Base-by-base conservation (phyloP, 2,797 vertebrate species). In the Percopsis omiscomaycus region DNA sequence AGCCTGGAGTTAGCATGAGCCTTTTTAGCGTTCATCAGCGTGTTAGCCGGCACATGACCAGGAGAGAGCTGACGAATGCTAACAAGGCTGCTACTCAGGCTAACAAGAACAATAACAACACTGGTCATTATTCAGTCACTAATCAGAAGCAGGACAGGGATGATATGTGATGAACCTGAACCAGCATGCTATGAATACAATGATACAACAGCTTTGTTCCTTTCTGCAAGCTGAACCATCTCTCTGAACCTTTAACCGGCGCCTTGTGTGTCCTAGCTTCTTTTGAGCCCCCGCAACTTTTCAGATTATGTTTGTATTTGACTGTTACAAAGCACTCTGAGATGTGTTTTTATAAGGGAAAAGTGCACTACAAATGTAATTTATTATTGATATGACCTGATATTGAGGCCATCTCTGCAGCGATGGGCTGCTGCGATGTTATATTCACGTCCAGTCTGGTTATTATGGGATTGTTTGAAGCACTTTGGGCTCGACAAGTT, bases 371-470 rank as follows among this genome's bases (percentile, higher is more conserved):
- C 82, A 87, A 81, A 82, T 5, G 47, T 5, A 68, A 85, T 90
- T 63, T 74, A 89, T 89, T 88, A 89, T 90, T 87, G 80, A 90
- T 83, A 74, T 0, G 30, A 48, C 58, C 67, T 78, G 84, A 84
- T 86, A 86, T 69, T 2, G 74, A 83, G 80, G 86, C 75, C 76
- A 29, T 75, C 82, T 28, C 64, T 11, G 63, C 61, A 58, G 60
- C 9, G 59, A 66, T 53, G 66, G 61, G 60, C 59, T 2, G 67
- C 59, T 11, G 45, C 22, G 37, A 64, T 4, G 53, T 83, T 81
- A 5, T 68, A 66, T 63, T 72, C 66, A 22, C 75, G 71, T 71
- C 55, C 67, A 8, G 66, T 71, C 53, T 59, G 45, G 9, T 45
- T 44, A 61, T 48, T 28, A 16, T 28, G 61, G 68, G 65, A 63